These are phyloP conservation scores for Cercopithecus neglectus DNA, from an alignment of 2,797 vertebrate species.

Conservation along the genomic window DNA sequence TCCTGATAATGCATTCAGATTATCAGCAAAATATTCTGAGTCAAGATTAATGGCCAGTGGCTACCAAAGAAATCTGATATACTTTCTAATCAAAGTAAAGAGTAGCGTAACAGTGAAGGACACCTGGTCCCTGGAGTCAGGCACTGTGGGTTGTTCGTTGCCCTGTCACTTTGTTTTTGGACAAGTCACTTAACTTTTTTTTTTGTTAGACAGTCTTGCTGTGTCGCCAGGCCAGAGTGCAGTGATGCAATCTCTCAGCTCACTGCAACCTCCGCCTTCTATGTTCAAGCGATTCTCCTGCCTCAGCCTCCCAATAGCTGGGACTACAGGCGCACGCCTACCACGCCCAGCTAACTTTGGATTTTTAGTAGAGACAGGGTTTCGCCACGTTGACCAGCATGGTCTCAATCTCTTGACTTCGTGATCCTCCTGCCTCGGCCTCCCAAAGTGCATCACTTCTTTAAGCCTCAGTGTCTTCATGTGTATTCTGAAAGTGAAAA, in stretches of 20 bases:
- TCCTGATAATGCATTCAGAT: background rate
- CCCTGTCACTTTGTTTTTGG: background rate
- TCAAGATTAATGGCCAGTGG: background rate
- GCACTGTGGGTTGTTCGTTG: background rate
- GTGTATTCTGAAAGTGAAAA: background rate
- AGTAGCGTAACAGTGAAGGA: background rate
- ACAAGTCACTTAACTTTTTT: background rate
- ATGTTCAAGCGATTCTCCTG: no score
- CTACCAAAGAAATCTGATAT: background rate
- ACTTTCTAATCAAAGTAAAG: background rate
- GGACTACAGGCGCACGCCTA: no score
- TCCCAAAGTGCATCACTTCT: background rate
- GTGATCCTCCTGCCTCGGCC: rapidly evolving
- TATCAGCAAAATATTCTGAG: background rate
- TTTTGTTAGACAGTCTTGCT: no score
- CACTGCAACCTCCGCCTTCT: no score
- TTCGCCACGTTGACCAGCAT: rapidly evolving
- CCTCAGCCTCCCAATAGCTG: no score
- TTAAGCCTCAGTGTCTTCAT: background rate
- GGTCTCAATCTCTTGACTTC: no score
- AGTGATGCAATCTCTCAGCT: no score
- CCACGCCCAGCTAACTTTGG: no score
- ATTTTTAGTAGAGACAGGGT: no score
- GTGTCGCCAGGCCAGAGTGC: no score
- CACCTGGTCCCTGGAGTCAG: background rate